These are phyloP conservation scores for Agraylea sexmaculata DNA, from an alignment of 1,140 invertebrate genomes.

Conservation along the genomic window DNA sequence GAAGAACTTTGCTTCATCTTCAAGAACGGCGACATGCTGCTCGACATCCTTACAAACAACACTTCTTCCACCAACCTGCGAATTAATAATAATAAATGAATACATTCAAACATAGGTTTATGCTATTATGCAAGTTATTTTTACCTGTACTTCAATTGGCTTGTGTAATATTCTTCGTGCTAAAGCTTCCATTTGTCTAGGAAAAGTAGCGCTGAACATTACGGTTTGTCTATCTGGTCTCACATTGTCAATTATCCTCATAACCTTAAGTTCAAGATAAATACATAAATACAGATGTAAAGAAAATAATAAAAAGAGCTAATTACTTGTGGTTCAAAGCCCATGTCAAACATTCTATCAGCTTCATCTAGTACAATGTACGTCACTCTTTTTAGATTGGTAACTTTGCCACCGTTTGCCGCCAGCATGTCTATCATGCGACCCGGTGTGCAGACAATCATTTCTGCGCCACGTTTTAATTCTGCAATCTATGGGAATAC, in stretches of 20 bases:
- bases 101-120: not conserved
- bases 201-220: slow-evolving; percentile 98
- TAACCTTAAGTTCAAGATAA: slow-evolving; percentile 47
- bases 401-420: slow-evolving; percentile 93
- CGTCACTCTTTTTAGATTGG: slow-evolving; percentile 89
- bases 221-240: slow-evolving; percentile 96
- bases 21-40: slow-evolving; percentile 86
- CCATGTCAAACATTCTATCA: slow-evolving; percentile 99
- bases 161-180: slow-evolving; percentile 86
- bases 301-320: slow-evolving; percentile 10
- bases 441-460: slow-evolving; percentile 98
- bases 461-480: slow-evolving; percentile 93
- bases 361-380: slow-evolving; percentile 98
- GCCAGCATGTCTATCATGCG: slow-evolving; percentile 99
- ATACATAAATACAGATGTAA: slow-evolving; percentile 13
- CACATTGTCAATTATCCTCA: slow-evolving; percentile 95
- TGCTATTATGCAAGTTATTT: not conserved
- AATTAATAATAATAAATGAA: slow-evolving; percentile 24
- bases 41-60: slow-evolving; percentile 98
- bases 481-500: slow-evolving; percentile 83
- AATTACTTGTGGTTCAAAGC: slow-evolving; percentile 92
- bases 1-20: slow-evolving; percentile 96
- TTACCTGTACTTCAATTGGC: slow-evolving; percentile 88
- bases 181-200: slow-evolving; percentile 96
- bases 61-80: slow-evolving; percentile 84